Percentiles rank a stretch among this genome's conserved stretches.
Evolutionary conservation across 1,140 invertebrate genomes (phyloP).

Genomic region (Drosophila grimshawi): DNA sequence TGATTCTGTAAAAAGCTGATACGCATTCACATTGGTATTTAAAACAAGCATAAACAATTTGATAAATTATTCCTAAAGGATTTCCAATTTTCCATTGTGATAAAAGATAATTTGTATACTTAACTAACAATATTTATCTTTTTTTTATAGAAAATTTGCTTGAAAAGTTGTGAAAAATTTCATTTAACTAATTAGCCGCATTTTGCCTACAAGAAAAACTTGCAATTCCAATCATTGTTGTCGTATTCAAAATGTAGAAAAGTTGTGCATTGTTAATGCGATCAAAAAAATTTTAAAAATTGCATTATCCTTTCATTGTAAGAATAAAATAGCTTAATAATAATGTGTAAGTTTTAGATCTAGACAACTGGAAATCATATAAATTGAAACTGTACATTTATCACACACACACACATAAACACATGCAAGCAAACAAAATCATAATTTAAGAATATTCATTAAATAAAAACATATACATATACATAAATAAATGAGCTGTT

Average conservation of each 20-base stretch:
- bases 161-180: conserved; percentile 46
- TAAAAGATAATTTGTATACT: conserved; percentile 75
- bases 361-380: conserved; percentile 72
- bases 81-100: conserved; percentile 75
- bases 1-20: conserved; percentile 68
- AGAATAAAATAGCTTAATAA: conserved; percentile 64
- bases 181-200: conserved; percentile 66
- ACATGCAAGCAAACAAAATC: conserved; percentile 37
- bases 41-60: conserved; percentile 51
- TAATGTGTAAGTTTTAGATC: conserved; percentile 69
- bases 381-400: conserved; percentile 77
- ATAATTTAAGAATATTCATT: conserved; percentile 49
- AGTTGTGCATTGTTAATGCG: conserved; percentile 55
- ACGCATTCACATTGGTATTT: conserved; percentile 59
- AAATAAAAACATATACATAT: conserved; percentile 42
- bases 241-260: conserved; percentile 59
- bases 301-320: conserved; percentile 59
- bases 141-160: conserved; percentile 64
- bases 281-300: conserved; percentile 54
- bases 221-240: conserved; percentile 67
- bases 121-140: conserved; percentile 73
- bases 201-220: conserved; percentile 77
- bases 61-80: conserved; percentile 65
- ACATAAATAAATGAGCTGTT: conserved; percentile 18
- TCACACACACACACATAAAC: conserved; percentile 55